Evolutionary conservation across 2,888 invertebrate species (phyloP).

Genomic region (Isoperla grammatica): DNA sequence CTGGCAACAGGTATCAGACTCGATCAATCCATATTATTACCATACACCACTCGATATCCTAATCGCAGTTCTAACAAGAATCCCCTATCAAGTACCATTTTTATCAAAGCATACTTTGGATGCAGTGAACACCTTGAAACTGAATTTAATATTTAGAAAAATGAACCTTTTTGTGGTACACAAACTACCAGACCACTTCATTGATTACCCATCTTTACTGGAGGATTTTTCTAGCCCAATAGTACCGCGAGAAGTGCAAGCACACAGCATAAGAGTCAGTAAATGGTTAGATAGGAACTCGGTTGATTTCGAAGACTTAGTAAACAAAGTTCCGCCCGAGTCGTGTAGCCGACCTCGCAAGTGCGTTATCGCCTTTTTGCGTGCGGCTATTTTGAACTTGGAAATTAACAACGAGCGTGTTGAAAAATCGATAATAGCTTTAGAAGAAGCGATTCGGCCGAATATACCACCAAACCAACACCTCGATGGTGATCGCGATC

Average conservation of each 20-base stretch:
- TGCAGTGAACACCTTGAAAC: slow-evolving; percentile 2
- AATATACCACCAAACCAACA: too few relatives aligned
- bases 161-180: background rate
- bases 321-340: background rate
- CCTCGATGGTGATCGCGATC: too few relatives aligned
- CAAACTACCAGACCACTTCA: background rate
- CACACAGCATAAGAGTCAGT: background rate
- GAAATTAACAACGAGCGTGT: too few relatives aligned
- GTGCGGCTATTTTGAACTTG: too few relatives aligned
- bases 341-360: background rate
- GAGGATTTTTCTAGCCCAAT: slow-evolving; percentile 4
- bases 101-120: background rate
- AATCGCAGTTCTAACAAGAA: slow-evolving; percentile 29
- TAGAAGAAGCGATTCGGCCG: too few relatives aligned
- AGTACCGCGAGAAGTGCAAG: background rate
- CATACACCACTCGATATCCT: slow-evolving; percentile 27
- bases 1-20: slow-evolving; percentile 29
- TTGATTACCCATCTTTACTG: background rate
- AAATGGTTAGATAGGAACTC: background rate
- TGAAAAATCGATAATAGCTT: too few relatives aligned
- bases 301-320: background rate
- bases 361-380: too few relatives aligned
- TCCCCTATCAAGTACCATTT: slow-evolving; percentile 30
- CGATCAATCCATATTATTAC: slow-evolving; percentile 32
- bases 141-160: slow-evolving; percentile 7